Evolutionary conservation across 2,888 invertebrate genomes (phyloP).

Genomic region (Lysandra coridon): DNA sequence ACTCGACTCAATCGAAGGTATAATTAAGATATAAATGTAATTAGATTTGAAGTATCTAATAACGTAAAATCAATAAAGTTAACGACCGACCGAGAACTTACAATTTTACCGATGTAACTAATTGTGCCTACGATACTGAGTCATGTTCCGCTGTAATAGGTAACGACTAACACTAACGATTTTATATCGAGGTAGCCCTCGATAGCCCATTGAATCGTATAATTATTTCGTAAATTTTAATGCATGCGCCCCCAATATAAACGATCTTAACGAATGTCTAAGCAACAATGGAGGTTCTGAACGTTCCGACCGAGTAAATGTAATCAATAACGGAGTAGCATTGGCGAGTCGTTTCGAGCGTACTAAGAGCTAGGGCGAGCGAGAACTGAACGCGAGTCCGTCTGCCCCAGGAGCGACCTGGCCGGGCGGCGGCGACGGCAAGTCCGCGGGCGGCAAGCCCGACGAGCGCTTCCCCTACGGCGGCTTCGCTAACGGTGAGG

Average conservation of each 20-base stretch:
- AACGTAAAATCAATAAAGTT: constrained; percentile 51
- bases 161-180: constrained; percentile 66
- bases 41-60: constrained; percentile 49
- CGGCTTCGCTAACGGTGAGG: constrained; percentile 62
- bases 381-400: constrained; percentile 69
- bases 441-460: constrained; percentile 44
- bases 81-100: constrained; percentile 45
- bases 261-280: constrained; percentile 37
- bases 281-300: constrained; percentile 51
- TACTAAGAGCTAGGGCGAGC: constrained; percentile 41
- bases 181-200: constrained; percentile 62
- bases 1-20: constrained; percentile 58
- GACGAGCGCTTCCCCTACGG: constrained; percentile 51
- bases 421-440: constrained; percentile 57
- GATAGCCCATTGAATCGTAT: constrained; percentile 52
- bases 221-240: constrained; percentile 34
- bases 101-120: constrained; percentile 54
- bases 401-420: constrained; percentile 76
- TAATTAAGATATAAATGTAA: constrained; percentile 48
- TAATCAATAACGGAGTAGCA: constrained; percentile 33
- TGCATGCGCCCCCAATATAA: constrained; percentile 24
- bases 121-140: constrained; percentile 64
- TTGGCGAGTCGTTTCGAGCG: constrained; percentile 35
- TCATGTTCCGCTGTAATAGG: constrained; percentile 55
- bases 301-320: constrained; percentile 29